Conservation (phyloP, 2,797 vertebrate genomes). For the Eleutherodactylus coqui region DNA sequence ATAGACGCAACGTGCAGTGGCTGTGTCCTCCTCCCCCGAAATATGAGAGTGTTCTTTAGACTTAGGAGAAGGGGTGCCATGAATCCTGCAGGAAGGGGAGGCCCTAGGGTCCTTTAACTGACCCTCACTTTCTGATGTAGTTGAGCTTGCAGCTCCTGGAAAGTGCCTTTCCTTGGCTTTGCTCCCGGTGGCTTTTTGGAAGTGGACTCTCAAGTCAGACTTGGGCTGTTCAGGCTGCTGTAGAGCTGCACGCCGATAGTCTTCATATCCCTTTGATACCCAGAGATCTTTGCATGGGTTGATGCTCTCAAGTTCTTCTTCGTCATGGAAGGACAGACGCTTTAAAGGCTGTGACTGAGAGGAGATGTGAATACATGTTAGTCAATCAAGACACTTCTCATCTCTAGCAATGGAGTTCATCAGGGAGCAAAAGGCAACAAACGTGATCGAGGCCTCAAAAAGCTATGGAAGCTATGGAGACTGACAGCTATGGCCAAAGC, state of each 20-base stretch:
- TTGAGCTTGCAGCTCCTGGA: slow-evolving; percentile 70
- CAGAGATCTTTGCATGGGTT: slow-evolving; percentile 85
- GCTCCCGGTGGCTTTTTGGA: slow-evolving; percentile 84
- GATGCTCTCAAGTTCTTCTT: slow-evolving; percentile 82
- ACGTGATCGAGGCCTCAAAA: neutral
- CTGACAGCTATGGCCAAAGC: neutral
- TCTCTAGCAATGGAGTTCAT: neutral
- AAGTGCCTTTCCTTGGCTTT: slow-evolving; percentile 68
- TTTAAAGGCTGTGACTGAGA: slow-evolving; percentile 79
- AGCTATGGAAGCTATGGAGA: neutral
- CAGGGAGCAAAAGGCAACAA: too few relatives aligned
- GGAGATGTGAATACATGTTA: slow-evolving; percentile 69
- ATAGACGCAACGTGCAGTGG: slow-evolving; percentile 82
- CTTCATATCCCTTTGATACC: slow-evolving; percentile 87
- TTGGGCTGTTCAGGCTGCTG: slow-evolving; percentile 82
- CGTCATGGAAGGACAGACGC: slow-evolving; percentile 82
- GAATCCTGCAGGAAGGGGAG: slow-evolving; percentile 76
- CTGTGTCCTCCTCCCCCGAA: slow-evolving; percentile 61
- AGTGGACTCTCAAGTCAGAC: slow-evolving; percentile 83
- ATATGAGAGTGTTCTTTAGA: slow-evolving; percentile 50
- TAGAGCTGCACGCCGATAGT: slow-evolving; percentile 83
- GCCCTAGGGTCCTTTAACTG: slow-evolving; percentile 67
- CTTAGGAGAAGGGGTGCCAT: slow-evolving; percentile 53
- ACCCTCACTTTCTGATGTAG: slow-evolving; percentile 69
- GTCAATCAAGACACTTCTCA: neutral